Percentiles rank a stretch among this genome's conserved stretches.
phyloP scores from a whole-genome alignment of 2,888 invertebrate genomes.

The Ptychoptera albimana region DNA sequence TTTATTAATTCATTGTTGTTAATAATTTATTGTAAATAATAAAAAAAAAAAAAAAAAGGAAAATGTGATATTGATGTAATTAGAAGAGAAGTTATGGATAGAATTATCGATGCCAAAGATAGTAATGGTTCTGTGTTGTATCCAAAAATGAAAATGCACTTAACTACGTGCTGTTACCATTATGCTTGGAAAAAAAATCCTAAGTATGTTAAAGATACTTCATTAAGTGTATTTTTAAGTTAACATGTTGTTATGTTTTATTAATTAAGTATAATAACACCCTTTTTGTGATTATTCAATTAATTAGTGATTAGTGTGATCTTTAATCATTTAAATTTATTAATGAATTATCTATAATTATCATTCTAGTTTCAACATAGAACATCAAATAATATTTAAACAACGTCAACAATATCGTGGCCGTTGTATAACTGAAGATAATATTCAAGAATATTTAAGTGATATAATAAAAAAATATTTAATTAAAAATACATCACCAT shows the following conservation, averaged over 20 bases:
- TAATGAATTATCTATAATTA: too few relatives aligned
- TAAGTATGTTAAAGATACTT: conserved; percentile 34
- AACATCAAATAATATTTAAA: background rate
- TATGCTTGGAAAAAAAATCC: conserved; percentile 47
- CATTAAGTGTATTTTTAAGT: too few relatives aligned
- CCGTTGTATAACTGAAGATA: conserved; percentile 49
- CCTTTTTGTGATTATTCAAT: too few relatives aligned
- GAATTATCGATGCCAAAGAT: conserved; percentile 38
- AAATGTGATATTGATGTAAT: conserved; percentile 37
- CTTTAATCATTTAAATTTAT: too few relatives aligned
- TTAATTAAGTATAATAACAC: too few relatives aligned
- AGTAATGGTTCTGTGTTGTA: conserved; percentile 42
- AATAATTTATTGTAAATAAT: too few relatives aligned
- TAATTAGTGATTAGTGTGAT: too few relatives aligned
- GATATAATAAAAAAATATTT: conserved; percentile 64
- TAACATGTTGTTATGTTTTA: too few relatives aligned
- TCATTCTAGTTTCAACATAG: background rate
- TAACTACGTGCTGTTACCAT: conserved; percentile 59
- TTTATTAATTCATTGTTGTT: too few relatives aligned
- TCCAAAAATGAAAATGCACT: conserved; percentile 46
- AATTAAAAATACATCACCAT: conserved; percentile 53
- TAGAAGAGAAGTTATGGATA: conserved; percentile 31
- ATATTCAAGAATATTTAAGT: conserved; percentile 66
- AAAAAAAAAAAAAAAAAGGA: conserved; percentile 41
- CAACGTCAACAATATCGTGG: conserved; percentile 36